Conservation (phyloP, 2,888 invertebrate species). For the Drosophila demipolita region DNA sequence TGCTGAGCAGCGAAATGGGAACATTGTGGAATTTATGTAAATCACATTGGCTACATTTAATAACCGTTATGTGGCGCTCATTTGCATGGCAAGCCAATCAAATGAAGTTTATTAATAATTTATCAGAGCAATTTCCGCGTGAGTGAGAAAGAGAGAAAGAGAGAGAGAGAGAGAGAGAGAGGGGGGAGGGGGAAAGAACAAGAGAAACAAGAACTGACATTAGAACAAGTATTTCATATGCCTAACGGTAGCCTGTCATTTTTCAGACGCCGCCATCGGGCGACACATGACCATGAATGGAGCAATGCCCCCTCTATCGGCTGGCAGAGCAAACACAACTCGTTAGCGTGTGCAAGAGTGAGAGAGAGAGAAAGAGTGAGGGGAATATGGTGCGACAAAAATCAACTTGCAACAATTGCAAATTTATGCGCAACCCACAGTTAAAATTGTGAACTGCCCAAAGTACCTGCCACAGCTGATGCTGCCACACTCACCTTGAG, state of each 20-base stretch:
- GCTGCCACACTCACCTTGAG: conserved; percentile 86
- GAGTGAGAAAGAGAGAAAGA: neutral
- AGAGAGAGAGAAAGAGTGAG: neutral
- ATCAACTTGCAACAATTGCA: conserved; percentile 3
- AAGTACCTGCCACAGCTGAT: no score
- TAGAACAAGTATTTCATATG: conserved; percentile 48
- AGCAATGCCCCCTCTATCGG: conserved; percentile 6
- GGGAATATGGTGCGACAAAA: neutral
- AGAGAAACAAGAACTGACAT: conserved; percentile 14
- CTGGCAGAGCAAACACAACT: neutral
- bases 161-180: neutral
- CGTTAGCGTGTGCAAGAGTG: neutral
- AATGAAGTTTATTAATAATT: conserved; percentile 71
- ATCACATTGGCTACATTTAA: conserved; percentile 7
- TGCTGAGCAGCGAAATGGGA: conserved; percentile 5
- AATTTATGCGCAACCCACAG: neutral
- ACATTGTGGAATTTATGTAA: conserved; percentile 18
- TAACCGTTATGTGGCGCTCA: conserved; percentile 44
- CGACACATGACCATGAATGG: conserved; percentile 51
- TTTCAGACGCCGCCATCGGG: conserved; percentile 37
- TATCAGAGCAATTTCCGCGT: conserved; percentile 77
- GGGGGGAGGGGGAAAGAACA: neutral
- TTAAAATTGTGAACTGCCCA: neutral
- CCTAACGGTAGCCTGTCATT: conserved; percentile 68
- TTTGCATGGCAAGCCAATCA: conserved; percentile 59